Evolutionary conservation across 37 sponge, comb jelly and placozoan genomes (phyloP).

Genomic region (Dysidea cf. avara): DNA sequence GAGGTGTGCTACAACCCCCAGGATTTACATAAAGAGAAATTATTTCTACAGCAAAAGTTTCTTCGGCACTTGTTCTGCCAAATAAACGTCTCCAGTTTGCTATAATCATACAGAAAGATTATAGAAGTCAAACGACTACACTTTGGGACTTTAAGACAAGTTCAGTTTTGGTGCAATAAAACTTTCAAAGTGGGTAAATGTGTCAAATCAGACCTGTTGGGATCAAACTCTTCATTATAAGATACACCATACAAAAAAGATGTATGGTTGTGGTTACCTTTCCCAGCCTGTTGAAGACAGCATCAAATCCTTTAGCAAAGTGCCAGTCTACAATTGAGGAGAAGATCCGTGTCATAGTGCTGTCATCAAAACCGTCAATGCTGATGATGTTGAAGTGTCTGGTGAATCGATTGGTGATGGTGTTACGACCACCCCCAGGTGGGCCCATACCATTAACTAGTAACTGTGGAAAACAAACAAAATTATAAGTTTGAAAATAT

Average conservation of each 20-base stretch:
- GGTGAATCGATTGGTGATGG: slow-evolving; percentile 85
- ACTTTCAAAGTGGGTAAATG: neutral
- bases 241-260: neutral
- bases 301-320: slow-evolving; percentile 92
- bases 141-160: too few relatives aligned
- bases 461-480: slow-evolving; percentile 20
- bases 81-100: too few relatives aligned
- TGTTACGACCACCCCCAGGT: slow-evolving; percentile 95
- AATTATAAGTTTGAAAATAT: neutral
- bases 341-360: slow-evolving; percentile 94
- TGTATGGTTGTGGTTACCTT: slow-evolving; percentile 54
- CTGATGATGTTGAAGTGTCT: slow-evolving; percentile 93
- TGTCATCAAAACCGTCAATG: slow-evolving; percentile 97
- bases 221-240: too few relatives aligned
- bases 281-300: slow-evolving; percentile 85
- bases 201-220: neutral
- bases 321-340: slow-evolving; percentile 94
- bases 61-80: too few relatives aligned
- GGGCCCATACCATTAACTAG: slow-evolving; percentile 95
- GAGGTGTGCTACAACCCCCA: too few relatives aligned
- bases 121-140: too few relatives aligned
- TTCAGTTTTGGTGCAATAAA: too few relatives aligned
- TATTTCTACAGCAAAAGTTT: too few relatives aligned
- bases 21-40: too few relatives aligned
- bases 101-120: too few relatives aligned